Evolutionary conservation across 2,113 vertebrate species (phyloP), one percentile per base, ranked within the genome.

Genomic region (Cryptomyrus ogoouensis): DNA sequence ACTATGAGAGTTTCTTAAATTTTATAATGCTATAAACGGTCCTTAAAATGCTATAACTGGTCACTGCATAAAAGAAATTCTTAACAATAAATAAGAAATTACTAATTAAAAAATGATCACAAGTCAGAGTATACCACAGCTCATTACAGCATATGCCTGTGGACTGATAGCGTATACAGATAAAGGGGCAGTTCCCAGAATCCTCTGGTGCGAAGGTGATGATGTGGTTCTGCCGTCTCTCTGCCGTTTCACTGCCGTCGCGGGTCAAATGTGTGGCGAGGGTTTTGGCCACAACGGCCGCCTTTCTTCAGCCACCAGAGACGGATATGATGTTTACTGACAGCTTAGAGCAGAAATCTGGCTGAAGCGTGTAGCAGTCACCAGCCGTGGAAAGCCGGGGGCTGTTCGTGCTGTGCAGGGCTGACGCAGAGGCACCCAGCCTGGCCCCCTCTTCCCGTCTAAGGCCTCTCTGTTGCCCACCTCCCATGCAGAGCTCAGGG

Each of bases 1-100:
- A 93, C 94, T 94, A 95, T 92, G 92, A 93, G 90, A 91, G 91
- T 93, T 93, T 92, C 53, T 56, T 56, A 21, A 56, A 56, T 94
- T 92, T 93, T 92, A 88, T 56, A 92, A 89, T 77, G 19, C 27
- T 88, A 88, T 66, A 46, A 66, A 88, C 27, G 27, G 44, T 77
- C 27, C n/a, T 24, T 44, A 74, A 88, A 74, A 46, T 88, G 62
- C 62, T 88, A 70, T 74, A 31, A 88, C 56, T 70, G 58, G 70
- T 77, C 21, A n/a, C 80, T 24, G 39, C 35, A 8, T 84, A n/a
- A 47, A 47, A 84, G 21, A 42, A 42, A 83, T 39, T 21, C 39
- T 8, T 44, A 39, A 84, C 39, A 84, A 47, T 84, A n/a, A 47
- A 47, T 46, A 21, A 47, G 42, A 49, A 44, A 17, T 44, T 10